A percentile compares a stretch with the other conserved stretches of the same genome.
These are phyloP conservation scores for Parnassius glacialis DNA, from an alignment of 2,888 invertebrate species.

Conservation along the genomic window DNA sequence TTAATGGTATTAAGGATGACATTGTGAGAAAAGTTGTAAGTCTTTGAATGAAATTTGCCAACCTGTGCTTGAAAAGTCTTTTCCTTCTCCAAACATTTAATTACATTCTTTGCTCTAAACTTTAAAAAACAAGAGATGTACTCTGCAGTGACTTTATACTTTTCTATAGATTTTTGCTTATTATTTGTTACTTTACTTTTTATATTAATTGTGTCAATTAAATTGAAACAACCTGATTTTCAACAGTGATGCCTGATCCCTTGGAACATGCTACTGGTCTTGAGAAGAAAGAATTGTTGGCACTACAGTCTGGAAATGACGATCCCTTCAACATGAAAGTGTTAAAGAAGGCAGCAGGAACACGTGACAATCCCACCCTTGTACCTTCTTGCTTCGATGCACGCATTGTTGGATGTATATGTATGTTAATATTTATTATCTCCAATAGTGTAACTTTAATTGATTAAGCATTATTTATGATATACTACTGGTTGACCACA, in stretches of 20 bases:
- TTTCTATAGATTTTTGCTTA: too few relatives aligned
- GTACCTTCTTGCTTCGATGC: constrained; percentile 95
- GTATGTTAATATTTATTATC: constrained; percentile 68
- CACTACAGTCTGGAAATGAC: constrained; percentile 92
- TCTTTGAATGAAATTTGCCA: too few relatives aligned
- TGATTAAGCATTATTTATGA: too few relatives aligned
- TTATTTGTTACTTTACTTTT: not conserved
- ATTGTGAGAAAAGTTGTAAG: too few relatives aligned
- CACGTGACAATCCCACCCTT: constrained; percentile 91
- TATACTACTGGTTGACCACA: too few relatives aligned
- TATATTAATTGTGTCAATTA: not conserved
- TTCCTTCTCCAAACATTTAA: too few relatives aligned
- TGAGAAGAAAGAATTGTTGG: constrained; percentile 94
- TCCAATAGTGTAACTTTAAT: not conserved
- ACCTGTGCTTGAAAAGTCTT: too few relatives aligned
- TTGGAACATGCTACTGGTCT: constrained; percentile 96
- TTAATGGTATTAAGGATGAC: too few relatives aligned
- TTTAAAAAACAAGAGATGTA: too few relatives aligned
- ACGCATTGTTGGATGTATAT: constrained; percentile 96
- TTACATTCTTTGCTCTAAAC: too few relatives aligned
- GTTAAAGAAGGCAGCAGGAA: constrained; percentile 89
- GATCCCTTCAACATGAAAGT: constrained; percentile 93
- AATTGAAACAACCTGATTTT: constrained; percentile 1
- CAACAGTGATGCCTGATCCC: constrained; percentile 90
- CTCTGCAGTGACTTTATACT: not conserved